phyloP scores from a whole-genome alignment of 2,797 vertebrate genomes.

The Microctenopoma steveboyesi region DNA sequence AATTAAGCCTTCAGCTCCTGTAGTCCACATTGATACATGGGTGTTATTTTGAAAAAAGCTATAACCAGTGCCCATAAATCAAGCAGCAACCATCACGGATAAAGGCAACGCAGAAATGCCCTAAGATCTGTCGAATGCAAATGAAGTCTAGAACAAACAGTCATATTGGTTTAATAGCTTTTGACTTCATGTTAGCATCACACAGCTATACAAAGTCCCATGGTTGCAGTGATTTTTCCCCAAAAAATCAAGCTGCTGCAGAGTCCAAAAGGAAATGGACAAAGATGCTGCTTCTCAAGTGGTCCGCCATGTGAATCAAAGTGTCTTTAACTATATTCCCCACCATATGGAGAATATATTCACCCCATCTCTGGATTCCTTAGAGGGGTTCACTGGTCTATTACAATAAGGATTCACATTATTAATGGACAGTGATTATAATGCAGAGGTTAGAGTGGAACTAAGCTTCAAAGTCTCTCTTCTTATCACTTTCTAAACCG shows the following conservation, averaged over 20 bases:
- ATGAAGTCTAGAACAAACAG: not conserved
- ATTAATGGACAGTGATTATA: slow-evolving; percentile 7
- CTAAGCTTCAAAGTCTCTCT: slow-evolving; percentile 1
- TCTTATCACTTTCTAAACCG: slow-evolving; percentile 38
- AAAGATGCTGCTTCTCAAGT: not conserved
- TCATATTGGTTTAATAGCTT: too few species aligned
- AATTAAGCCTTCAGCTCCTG: not conserved
- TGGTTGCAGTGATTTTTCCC: not conserved
- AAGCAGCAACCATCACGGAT: not conserved
- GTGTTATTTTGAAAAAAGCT: slow-evolving; percentile 5
- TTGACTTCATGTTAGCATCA: not conserved
- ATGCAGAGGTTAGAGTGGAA: slow-evolving; percentile 26
- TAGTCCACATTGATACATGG: not conserved
- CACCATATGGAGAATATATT: slow-evolving; percentile 3
- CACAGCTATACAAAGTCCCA: not conserved
- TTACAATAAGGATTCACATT: slow-evolving; percentile 20
- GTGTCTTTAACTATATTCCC: not conserved
- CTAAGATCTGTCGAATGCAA: not conserved
- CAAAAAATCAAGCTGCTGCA: not conserved
- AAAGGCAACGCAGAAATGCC: not conserved
- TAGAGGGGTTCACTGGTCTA: slow-evolving; percentile 15
- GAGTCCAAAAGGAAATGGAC: not conserved
- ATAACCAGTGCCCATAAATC: not conserved
- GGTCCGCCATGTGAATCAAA: not conserved
- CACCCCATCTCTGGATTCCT: not conserved